phyloP scores from a whole-genome alignment of 2,888 invertebrate genomes.

The Lycocerus yunnanus region DNA sequence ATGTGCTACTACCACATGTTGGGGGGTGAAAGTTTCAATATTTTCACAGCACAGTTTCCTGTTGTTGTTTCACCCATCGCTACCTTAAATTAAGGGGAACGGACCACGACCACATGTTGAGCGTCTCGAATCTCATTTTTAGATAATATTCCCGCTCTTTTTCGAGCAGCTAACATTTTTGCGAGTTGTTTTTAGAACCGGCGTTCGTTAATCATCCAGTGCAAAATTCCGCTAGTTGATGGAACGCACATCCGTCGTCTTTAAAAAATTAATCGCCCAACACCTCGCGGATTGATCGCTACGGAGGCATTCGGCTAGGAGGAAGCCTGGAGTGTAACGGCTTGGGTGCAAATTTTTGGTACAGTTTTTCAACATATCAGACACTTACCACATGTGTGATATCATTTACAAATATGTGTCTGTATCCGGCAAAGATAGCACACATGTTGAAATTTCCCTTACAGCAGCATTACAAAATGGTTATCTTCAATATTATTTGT shows the following conservation, averaged over 20 bases:
- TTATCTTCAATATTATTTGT: not conserved
- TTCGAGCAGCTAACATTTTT: not conserved
- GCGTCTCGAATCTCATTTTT: not conserved
- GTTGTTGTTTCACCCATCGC: not conserved
- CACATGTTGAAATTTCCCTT: conserved; percentile 30
- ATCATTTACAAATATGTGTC: conserved; percentile 41
- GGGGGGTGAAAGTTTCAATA: not conserved
- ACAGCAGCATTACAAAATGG: not conserved
- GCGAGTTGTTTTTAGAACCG: not conserved
- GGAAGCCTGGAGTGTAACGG: no score
- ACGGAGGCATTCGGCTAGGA: not conserved
- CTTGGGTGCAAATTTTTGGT: conserved; percentile 13
- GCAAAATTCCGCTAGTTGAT: not conserved
- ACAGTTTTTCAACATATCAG: conserved; percentile 31
- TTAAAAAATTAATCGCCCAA: not conserved
- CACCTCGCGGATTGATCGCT: not conserved
- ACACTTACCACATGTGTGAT: conserved; percentile 39
- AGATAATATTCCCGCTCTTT: not conserved
- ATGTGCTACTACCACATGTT: not conserved
- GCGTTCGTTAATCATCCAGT: not conserved
- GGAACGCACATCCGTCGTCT: not conserved
- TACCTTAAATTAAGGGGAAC: not conserved
- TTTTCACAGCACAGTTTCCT: not conserved
- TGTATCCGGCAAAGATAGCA: conserved; percentile 40
- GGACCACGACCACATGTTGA: not conserved